These are phyloP conservation scores for Myzus persicae DNA, from an alignment of 1,140 invertebrate species.

Conservation along the genomic window DNA sequence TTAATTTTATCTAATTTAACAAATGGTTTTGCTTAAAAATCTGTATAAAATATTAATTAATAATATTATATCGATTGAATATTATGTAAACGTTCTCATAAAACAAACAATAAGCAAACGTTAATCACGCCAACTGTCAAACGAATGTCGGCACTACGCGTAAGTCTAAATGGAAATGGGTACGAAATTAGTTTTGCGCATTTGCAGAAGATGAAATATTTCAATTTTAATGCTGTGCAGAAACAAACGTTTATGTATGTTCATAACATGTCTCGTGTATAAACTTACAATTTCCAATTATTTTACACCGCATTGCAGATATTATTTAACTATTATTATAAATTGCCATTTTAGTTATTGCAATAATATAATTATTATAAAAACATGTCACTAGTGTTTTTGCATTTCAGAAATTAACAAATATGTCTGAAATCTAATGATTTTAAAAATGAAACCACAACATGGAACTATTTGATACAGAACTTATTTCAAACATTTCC, in stretches of 20 bases:
- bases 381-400: background rate
- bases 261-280: background rate
- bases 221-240: background rate
- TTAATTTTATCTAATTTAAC: no score
- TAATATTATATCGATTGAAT: background rate
- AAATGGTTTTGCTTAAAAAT: no score
- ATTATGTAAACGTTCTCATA: background rate
- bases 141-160: background rate
- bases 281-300: slow-evolving; percentile 17
- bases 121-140: background rate
- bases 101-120: background rate
- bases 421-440: background rate
- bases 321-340: background rate
- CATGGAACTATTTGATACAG: background rate
- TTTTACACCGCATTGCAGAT: slow-evolving; percentile 5
- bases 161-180: background rate
- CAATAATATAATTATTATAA: background rate
- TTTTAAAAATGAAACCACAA: background rate
- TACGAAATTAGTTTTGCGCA: background rate
- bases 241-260: background rate
- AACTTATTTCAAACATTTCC: background rate
- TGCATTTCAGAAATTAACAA: background rate
- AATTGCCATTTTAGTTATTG: background rate
- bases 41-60: background rate
- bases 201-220: background rate